Evolutionary conservation across 2,113 vertebrate species (phyloP).

Genomic region (Ranitomeya variabilis): DNA sequence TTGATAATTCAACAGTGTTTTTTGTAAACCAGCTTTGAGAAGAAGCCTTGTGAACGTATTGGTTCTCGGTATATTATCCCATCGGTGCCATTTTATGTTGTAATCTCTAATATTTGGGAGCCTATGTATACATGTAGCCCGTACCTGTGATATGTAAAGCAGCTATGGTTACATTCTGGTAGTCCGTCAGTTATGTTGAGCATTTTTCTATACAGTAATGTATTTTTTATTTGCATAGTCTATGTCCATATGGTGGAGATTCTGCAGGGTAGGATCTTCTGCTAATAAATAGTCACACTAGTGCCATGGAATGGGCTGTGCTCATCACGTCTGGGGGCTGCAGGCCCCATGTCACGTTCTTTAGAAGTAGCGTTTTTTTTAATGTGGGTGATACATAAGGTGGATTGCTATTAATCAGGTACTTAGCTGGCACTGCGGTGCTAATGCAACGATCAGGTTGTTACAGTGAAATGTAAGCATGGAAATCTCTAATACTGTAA

Average conservation of each 20-base stretch:
- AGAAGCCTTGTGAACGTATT: background rate
- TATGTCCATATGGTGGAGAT: conserved; percentile 70
- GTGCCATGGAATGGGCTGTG: conserved; percentile 63
- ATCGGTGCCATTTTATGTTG: background rate
- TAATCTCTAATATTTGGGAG: conserved; percentile 1
- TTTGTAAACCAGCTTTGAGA: background rate
- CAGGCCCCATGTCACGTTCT: conserved; percentile 4
- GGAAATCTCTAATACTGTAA: conserved; percentile 70
- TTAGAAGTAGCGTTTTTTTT: conserved; percentile 70
- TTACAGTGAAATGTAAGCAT: conserved; percentile 69
- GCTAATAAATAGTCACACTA: conserved; percentile 66
- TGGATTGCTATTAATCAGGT: conserved; percentile 76
- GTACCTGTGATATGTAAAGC: conserved; percentile 18
- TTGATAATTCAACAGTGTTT: background rate
- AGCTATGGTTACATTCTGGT: conserved; percentile 33
- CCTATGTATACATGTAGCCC: background rate
- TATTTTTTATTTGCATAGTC: conserved; percentile 58
- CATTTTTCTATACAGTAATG: conserved; percentile 36
- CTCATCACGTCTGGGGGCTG: conserved; percentile 63
- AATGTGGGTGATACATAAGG: conserved; percentile 69
- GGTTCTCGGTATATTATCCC: background rate
- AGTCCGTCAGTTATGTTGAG: conserved; percentile 32
- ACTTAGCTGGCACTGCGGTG: conserved; percentile 75
- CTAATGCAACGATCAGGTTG: conserved; percentile 76
- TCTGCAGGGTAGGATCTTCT: conserved; percentile 76